Percentiles rank a stretch among this genome's conserved stretches.
phyloP scores from a whole-genome alignment of 1,140 invertebrate species.

The Scaptomyza hsui region DNA sequence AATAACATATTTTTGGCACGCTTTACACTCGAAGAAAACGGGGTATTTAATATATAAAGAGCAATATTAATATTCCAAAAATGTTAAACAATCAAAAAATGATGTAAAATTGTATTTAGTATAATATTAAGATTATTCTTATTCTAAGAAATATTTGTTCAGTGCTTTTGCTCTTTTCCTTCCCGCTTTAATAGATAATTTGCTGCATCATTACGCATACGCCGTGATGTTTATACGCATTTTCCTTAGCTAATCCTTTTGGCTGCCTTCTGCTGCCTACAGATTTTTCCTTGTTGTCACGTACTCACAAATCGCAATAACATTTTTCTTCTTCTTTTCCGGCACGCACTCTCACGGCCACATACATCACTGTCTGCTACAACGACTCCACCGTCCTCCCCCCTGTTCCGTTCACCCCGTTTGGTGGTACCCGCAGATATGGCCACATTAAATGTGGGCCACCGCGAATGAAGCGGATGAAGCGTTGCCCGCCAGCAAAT shows the following conservation, averaged over 20 bases:
- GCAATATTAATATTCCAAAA: too few relatives aligned
- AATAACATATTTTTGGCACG: conserved; percentile 3
- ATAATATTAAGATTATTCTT: too few relatives aligned
- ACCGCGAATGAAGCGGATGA: conserved; percentile 61
- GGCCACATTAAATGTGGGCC: conserved; percentile 67
- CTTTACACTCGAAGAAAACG: not conserved
- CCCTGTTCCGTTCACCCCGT: not conserved
- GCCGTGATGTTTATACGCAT: conserved; percentile 37
- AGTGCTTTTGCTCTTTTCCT: not conserved
- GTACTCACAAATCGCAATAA: conserved; percentile 55
- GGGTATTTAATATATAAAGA: too few relatives aligned
- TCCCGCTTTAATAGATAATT: conserved; percentile 67
- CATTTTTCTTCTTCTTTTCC: conserved; percentile 54
- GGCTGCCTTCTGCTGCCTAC: conserved; percentile 34
- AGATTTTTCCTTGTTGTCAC: conserved; percentile 53
- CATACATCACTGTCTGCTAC: conserved; percentile 69
- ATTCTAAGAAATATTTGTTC: not conserved
- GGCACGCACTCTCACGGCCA: conserved; percentile 39
- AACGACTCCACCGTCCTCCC: not conserved
- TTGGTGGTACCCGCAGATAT: conserved; percentile 21
- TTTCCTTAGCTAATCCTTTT: conserved; percentile 61
- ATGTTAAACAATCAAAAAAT: too few relatives aligned
- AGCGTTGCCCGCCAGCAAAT: conserved; percentile 53
- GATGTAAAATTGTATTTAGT: too few relatives aligned
- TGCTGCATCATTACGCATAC: conserved; percentile 75